Evolutionary conservation across 2,888 invertebrate genomes (phyloP), one percentile per base, ranked within the genome.

Genomic region (Endotricha flammealis): DNA sequence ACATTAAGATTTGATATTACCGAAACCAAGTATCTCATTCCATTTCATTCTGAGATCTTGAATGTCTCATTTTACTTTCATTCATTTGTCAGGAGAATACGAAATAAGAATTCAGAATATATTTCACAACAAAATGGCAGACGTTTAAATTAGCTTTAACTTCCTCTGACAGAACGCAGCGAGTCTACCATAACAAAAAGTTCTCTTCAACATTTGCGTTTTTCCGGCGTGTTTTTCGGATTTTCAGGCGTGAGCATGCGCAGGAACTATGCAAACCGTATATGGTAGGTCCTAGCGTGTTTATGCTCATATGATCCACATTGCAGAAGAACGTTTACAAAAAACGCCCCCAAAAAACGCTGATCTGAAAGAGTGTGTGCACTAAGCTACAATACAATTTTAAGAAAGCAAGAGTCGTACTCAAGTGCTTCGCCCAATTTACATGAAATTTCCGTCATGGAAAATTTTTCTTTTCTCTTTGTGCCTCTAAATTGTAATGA

Each of bases 401-500:
- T 57, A 67, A 68, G 69, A 65, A 71, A 72, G 64, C 66, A 62
- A 65, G 57, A 66, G 61, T 56, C 54, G 52, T 25, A 57, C 16
- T 16, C 6, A 6, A 16, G 65, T 71, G 65, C 67, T 72, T 73
- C 59, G 57, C 53, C 60, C 67, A 78, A 82, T 83, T 81, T 80
- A 73, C 78, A 80, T 81, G 72, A 78, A 77, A 77, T 76, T 77
- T 78, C 72, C 68, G 67, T 60, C 63, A 70, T 68, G 71, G 61
- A 65, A 64, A 68, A 64, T 73, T 73, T 71, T 72, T 59, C 67
- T 56, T 65, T 71, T 73, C 60, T 69, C 69, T 70, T 59, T 55
- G 52, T 63, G 66, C 69, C 70, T 73, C 68, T 72, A 66, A 72
- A 78, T 78, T 73, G 70, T 77, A 79, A 82, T 77, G 75, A 78